Base-by-base conservation (phyloP, 2,888 invertebrate species). In the Xestoiulus laeticollis region DNA sequence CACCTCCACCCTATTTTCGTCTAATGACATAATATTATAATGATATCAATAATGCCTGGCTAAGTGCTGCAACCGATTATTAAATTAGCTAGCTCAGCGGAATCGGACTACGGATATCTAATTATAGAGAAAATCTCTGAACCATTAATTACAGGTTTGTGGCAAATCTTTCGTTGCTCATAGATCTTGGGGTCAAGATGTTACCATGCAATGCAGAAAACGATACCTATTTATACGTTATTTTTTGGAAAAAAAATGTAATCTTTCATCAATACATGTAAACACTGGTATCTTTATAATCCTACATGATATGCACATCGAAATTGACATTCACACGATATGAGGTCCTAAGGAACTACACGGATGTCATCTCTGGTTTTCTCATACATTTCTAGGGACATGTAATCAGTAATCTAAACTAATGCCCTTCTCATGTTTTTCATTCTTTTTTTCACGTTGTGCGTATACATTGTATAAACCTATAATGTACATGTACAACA, bases 21-120 rank as follows among this genome's bases (percentile, higher is more conserved):
- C 68, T 68, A 68, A 68, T 68, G 68, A 68, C 68, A 68, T 68
- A 68, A 68, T 68, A 68, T 68, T 68, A 68, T 68, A 68, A 68
- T 68, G 68, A 68, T 68, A 68, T 68, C 68, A 68, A 68, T 68
- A 68, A 68, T 68, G 68, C 68, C 68, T 68, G 68, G 68, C 68
- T 68, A 68, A 68, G 68, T 68, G 68, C 10, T 26, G 68, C 68
- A 68, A 26, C 26, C 68, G 68, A 68, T 68, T 68, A 68, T 68
- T 68, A 26, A 26, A 68, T 68, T 68, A 68, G 68, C 68, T 26
- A 26, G 68, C 26, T 8, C 68, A 68, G 68, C 68, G 68, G 68
- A 68, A 68, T 68, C 68, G 68, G 68, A 68, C 68, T 26, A 26
- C 26, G 68, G 68, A 68, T 12, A 68, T 68, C 68, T 26, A 68